phyloP scores from a whole-genome alignment of 2,797 vertebrate species.

The Dicrostonyx torquatus region DNA sequence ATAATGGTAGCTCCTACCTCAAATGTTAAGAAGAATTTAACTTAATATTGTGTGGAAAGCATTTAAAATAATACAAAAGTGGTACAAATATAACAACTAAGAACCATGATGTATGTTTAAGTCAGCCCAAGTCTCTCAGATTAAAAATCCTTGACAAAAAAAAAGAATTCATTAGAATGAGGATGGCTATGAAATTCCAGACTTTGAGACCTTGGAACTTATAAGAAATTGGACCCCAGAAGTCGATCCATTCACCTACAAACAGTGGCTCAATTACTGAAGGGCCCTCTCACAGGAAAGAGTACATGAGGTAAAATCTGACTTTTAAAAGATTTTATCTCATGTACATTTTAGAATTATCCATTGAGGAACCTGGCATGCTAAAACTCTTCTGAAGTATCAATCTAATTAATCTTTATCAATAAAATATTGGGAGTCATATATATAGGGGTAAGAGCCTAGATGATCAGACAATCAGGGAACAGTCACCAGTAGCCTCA shows the following conservation, averaged over 20 bases:
- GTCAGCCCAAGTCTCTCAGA: neutral
- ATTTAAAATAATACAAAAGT: neutral
- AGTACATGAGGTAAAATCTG: neutral
- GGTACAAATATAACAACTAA: neutral
- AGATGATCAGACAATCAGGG: too few species aligned
- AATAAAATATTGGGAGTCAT: too few species aligned
- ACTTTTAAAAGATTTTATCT: neutral
- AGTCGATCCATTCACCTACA: neutral
- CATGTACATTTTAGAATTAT: neutral
- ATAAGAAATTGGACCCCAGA: neutral
- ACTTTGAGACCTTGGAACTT: neutral
- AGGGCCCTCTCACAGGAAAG: neutral
- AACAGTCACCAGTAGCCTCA: too few species aligned
- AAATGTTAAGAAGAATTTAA: neutral
- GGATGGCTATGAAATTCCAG: neutral
- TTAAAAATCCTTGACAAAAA: neutral
- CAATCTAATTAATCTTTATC: too few species aligned
- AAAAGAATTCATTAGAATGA: neutral
- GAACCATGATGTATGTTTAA: neutral
- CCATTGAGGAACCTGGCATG: neutral
- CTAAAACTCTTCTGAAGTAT: neutral
- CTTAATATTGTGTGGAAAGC: neutral
- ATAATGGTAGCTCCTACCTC: neutral
- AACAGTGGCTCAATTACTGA: neutral
- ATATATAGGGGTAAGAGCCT: too few species aligned